A percentile compares a stretch with the other conserved stretches of the same genome.
These are phyloP conservation scores for Antennarius maculatus DNA, from an alignment of 2,797 vertebrate species.

Conservation along the genomic window DNA sequence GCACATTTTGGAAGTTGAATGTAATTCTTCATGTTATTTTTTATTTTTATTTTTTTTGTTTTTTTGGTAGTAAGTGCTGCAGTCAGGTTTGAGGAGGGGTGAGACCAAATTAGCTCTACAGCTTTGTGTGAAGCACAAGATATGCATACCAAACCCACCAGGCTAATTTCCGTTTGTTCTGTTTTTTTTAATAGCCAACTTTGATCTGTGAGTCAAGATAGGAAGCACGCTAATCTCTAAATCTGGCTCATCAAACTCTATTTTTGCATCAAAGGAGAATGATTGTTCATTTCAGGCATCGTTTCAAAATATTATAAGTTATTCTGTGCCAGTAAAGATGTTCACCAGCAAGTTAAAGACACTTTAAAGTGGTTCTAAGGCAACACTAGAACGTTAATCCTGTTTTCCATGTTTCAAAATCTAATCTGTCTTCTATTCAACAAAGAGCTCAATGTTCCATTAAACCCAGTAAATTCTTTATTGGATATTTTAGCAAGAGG, in stretches of 20 bases:
- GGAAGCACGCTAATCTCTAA: conserved; percentile 12
- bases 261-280: not conserved
- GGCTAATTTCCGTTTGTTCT: conserved; percentile 49
- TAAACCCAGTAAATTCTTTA: conserved; percentile 63
- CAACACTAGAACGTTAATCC: conserved; percentile 41
- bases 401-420: conserved; percentile 35
- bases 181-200: conserved; percentile 44
- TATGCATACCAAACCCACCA: conserved; percentile 22
- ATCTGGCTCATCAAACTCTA: conserved; percentile 23
- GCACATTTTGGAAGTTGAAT: conserved; percentile 33
- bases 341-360: conserved; percentile 29
- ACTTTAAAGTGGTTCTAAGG: conserved; percentile 40
- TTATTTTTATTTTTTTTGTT: too few relatives aligned
- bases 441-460: conserved; percentile 25
- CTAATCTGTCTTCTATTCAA: conserved; percentile 47
- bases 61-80: conserved; percentile 47
- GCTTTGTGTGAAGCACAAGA: conserved; percentile 39
- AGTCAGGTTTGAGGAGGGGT: conserved; percentile 55
- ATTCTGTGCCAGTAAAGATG: conserved; percentile 1
- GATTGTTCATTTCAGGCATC: conserved; percentile 7
- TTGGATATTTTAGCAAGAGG: conserved; percentile 31
- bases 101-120: conserved; percentile 62
- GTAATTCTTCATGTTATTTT: too few relatives aligned
- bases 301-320: conserved; percentile 23
- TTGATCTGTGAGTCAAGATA: conserved; percentile 16